Conservation (phyloP, 1,140 invertebrate species). For the Pollicipes pollicipes region DNA sequence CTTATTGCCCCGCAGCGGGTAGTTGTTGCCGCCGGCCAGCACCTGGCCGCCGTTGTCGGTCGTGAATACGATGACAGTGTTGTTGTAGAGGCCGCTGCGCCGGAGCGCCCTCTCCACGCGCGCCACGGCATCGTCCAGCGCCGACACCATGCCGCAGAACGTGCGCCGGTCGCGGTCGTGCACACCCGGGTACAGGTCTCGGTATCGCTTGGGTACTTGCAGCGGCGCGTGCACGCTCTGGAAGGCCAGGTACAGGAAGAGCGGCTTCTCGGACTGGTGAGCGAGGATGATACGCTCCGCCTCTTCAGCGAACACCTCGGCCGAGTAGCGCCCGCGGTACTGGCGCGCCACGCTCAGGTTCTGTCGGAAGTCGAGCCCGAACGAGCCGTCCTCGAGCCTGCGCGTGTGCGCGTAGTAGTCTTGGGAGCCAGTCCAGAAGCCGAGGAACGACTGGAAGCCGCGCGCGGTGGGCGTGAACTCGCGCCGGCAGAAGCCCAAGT, state of each 20-base stretch:
- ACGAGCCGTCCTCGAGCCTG: too few species aligned
- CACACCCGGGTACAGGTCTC: conserved; percentile 24
- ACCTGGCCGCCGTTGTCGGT: conserved; percentile 28
- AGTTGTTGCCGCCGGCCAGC: conserved; percentile 27
- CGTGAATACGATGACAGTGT: conserved; percentile 30
- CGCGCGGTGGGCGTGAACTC: too few species aligned
- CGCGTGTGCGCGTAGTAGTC: too few species aligned
- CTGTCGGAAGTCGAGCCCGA: too few species aligned
- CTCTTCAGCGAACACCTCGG: conserved; percentile 15
- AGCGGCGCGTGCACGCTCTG: conserved; percentile 31
- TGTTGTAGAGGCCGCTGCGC: conserved; percentile 27
- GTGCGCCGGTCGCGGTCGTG: conserved; percentile 23
- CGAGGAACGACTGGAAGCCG: too few species aligned
- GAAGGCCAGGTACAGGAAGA: conserved; percentile 33
- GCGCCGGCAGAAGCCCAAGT: too few species aligned
- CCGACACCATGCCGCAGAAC: conserved; percentile 31
- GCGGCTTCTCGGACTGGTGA: conserved; percentile 22
- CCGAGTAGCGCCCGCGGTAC: conserved; percentile 30
- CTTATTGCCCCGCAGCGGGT: conserved; percentile 28
- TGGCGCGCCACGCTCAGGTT: too few species aligned
- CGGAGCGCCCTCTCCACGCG: conserved; percentile 28
- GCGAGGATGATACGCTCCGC: too few species aligned
- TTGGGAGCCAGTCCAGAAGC: too few species aligned
- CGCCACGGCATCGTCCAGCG: conserved; percentile 29
- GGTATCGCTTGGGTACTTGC: conserved; percentile 25